Percentiles rank a stretch among this genome's conserved stretches.
Evolutionary conservation across 1,140 invertebrate genomes (phyloP).

Genomic region (Dendrolimus punctatus): DNA sequence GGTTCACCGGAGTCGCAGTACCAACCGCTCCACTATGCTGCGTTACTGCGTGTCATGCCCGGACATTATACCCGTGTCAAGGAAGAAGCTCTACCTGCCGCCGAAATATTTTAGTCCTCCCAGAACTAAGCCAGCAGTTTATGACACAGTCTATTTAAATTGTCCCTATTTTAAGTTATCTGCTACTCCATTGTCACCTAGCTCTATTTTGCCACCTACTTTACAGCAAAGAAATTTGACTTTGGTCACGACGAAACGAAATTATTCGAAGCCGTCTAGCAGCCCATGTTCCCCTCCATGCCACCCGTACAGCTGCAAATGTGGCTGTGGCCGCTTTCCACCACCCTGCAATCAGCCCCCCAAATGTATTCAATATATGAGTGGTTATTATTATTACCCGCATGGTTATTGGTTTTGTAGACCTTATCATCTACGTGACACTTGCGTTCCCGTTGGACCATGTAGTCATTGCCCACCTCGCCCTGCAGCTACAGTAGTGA

Average conservation of each 20-base stretch:
- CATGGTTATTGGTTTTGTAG: constrained; percentile 61
- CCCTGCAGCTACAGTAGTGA: constrained; percentile 8
- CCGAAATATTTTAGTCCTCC: constrained; percentile 11
- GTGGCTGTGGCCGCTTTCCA: constrained; percentile 37
- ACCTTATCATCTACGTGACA: constrained; percentile 44
- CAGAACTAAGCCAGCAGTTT: constrained; percentile 9
- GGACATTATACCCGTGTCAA: constrained; percentile 12
- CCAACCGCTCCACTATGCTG: constrained; percentile 5
- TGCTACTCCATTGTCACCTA: neutral
- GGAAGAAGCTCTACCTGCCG: constrained; percentile 4
- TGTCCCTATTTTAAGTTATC: too few species aligned
- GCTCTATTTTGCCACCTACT: neutral
- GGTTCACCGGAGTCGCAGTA: neutral
- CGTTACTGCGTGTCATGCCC: constrained; percentile 28
- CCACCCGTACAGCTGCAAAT: constrained; percentile 27
- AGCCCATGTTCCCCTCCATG: constrained; percentile 33
- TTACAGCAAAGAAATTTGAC: constrained; percentile 2
- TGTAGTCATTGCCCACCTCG: constrained; percentile 11
- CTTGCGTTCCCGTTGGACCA: constrained; percentile 25
- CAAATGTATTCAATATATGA: constrained; percentile 54
- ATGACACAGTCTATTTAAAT: constrained; percentile 1
- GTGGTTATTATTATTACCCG: constrained; percentile 60
- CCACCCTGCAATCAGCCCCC: constrained; percentile 46
- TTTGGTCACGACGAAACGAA: constrained; percentile 3
- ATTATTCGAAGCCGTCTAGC: constrained; percentile 18